These are phyloP conservation scores for Tachysurus fulvidraco DNA, from an alignment of 2,113 vertebrate genomes.

Conservation along the genomic window DNA sequence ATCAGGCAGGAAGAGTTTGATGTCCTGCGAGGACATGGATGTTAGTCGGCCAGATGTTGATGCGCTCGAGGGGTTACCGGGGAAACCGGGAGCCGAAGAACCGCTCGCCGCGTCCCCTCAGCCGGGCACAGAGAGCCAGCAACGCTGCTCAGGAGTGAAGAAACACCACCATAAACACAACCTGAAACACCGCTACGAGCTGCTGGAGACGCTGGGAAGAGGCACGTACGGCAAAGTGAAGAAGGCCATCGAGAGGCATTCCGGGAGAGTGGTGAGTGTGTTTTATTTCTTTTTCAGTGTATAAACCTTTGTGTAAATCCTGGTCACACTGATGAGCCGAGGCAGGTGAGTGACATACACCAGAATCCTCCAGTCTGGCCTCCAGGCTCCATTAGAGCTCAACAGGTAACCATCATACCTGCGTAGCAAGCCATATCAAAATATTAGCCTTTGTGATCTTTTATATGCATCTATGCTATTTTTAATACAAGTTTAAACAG, in stretches of 20 bases:
- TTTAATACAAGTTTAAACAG: background rate
- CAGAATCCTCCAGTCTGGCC: background rate
- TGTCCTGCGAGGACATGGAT: slow-evolving; percentile 68
- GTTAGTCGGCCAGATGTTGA: slow-evolving; percentile 60
- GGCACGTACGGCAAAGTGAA: slow-evolving; percentile 98
- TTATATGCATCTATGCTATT: background rate
- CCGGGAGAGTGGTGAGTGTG: slow-evolving; percentile 90
- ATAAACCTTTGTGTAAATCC: background rate
- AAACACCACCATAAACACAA: slow-evolving; percentile 98
- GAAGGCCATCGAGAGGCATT: slow-evolving; percentile 92
- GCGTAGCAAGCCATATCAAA: background rate
- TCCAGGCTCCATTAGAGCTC: background rate
- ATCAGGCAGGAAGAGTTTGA: slow-evolving; percentile 58
- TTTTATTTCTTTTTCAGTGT: background rate
- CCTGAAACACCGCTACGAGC: slow-evolving; percentile 96
- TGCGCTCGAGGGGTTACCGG: slow-evolving; percentile 51
- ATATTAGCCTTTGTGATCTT: background rate
- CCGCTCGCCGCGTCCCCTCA: slow-evolving; percentile 48
- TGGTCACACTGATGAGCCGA: background rate
- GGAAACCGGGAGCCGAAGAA: slow-evolving; percentile 51
- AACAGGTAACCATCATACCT: background rate
- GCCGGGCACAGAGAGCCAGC: slow-evolving; percentile 54
- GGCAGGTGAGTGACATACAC: background rate
- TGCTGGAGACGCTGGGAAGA: slow-evolving; percentile 94
- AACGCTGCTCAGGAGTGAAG: slow-evolving; percentile 83